Base-by-base conservation (phyloP, 2,113 vertebrate species). In the Anoplopoma fimbria region DNA sequence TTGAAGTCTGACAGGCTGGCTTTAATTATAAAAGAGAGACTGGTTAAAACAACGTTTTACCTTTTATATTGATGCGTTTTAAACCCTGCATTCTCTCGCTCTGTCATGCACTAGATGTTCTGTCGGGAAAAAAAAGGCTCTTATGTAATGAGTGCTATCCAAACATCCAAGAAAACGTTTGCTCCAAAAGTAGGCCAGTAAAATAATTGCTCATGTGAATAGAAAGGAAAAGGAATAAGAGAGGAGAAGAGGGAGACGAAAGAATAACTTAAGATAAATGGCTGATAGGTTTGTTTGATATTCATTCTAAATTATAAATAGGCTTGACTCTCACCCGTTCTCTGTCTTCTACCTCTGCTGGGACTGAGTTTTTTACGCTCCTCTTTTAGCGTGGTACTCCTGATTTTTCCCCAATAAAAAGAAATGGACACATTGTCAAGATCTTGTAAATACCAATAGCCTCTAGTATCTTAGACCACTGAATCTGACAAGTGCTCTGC, bases 121-220 rank as follows among this genome's bases (percentile, higher is more conserved):
- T 70, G 64, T 64, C 68, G 7, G 42, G 2, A n/a, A n/a, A n/a
- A 7, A 36, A 60, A 84, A 81, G 65, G 68, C 73, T 86, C 69
- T 87, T 89, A 85, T 77, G 83, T 84, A 90, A 91, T 79, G 74
- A 83, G 73, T 79, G 67, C 82, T 87, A 81, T 87, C 83, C 85
- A 94, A 92, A 92, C 87, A 90, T 88, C 86, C 84, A 80, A 86
- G 70, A 83, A 89, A 89, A 68, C 51, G 29, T 83, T 83, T 53
- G 74, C 77, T 80, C 36, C 64, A 64, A 72, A 91, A 90, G 81
- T 92, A 90, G 92, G 91, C 74, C 89, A 89, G 85, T 89, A 84
- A 92, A 92, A 91, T 93, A 91, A 91, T 92, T 91, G 89, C 85
- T 87, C 55, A 65, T 80, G 84, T 84, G 88, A 85, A 89, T 88